These are phyloP conservation scores for Lycaon pictus DNA, from an alignment of 2,113 vertebrate genomes.

Conservation along the genomic window DNA sequence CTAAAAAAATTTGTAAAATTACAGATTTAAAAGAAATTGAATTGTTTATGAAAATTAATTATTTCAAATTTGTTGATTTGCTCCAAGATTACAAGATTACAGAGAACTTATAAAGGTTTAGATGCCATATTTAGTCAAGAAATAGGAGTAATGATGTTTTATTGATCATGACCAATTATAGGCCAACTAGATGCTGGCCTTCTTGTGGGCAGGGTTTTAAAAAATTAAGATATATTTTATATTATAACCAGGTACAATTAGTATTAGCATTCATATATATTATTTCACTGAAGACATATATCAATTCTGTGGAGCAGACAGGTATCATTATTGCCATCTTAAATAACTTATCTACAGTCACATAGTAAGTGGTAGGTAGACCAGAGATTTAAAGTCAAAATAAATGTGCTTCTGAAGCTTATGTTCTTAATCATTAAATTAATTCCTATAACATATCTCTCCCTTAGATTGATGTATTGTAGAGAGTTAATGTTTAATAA, in stretches of 20 bases:
- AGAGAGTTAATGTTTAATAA: conserved; percentile 9
- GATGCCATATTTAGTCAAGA: neutral
- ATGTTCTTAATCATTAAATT: neutral
- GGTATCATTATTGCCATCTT: neutral
- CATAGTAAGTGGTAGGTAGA: neutral
- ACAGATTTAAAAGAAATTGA: conserved; percentile 13
- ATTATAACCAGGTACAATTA: neutral
- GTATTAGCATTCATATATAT: neutral
- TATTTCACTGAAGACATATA: neutral
- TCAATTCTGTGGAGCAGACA: neutral
- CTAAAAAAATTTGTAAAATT: conserved; percentile 38
- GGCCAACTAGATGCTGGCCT: neutral
- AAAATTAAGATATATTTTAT: neutral
- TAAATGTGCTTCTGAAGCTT: neutral
- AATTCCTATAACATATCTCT: neutral
- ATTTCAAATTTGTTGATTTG: conserved; percentile 2
- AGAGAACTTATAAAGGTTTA: neutral
- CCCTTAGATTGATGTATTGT: neutral
- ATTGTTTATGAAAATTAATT: neutral
- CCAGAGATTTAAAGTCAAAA: neutral
- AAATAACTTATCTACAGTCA: conserved; percentile 12
- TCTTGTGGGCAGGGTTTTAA: neutral
- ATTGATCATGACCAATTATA: neutral
- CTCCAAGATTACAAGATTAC: neutral
- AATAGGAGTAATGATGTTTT: neutral